Evolutionary conservation across 2,113 vertebrate species (phyloP), one percentile per base, ranked within the genome.

Genomic region (Platichthys flesus): DNA sequence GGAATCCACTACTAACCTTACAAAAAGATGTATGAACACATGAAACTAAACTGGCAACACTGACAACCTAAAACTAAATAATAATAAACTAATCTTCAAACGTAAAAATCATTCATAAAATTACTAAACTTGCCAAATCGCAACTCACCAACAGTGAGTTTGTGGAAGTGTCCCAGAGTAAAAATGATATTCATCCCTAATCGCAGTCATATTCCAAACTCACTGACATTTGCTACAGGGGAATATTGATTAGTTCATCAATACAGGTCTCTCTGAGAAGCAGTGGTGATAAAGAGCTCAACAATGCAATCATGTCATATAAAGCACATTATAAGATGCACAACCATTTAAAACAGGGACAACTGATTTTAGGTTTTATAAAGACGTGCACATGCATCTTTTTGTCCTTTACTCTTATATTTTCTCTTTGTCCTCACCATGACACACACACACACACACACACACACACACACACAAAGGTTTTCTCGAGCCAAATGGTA

Each of bases 401-500:
- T 9, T 9, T 67, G 37, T 52, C 47, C 18, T 13, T 49, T 37
- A 23, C 18, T 21, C 18, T 20, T 63, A n/a, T 9, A 16, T 45
- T 37, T 45, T 37, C 5, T 14, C 31, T 37, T 18, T 62, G 35
- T 51, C 42, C 42, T 51, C 18, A 51, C 18, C 18, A 20, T 51
- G 12, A 62, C 10, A 37, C 28, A 61, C 40, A 42, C 60, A 63
- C 61, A 42, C 47, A 63, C 61, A 42, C 47, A 81, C 71, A 60
- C 68, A 62, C 16, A 58, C 67, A 68, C 24, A 58, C 71, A 54
- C 45, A 57, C 31, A 42, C 51, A 18, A 5, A 84, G 62, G 56
- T 61, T 26, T 64, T 0, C 64, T 74, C 60, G n/a, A 28, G 75
- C 71, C 69, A 83, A 81, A 66, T 63, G 52, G 71, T 81, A 76